Evolutionary conservation across 2,888 invertebrate genomes (phyloP).

Genomic region (Macropis europaea): DNA sequence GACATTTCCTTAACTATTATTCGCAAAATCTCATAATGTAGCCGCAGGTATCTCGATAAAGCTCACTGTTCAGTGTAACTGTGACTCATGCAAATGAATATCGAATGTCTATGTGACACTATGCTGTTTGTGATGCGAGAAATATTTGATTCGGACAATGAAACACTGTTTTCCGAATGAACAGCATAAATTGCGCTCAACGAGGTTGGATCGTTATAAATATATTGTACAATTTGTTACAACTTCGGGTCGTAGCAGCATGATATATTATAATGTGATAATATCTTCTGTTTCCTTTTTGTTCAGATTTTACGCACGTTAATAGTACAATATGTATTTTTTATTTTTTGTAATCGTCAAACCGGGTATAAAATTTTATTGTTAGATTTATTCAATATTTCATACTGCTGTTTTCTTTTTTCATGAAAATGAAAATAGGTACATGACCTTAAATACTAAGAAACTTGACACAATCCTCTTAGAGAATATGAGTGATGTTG

Average conservation of each 20-base stretch:
- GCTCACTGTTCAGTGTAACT: background rate
- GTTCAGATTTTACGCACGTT: background rate
- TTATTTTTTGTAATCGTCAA: background rate
- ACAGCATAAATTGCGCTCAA: slow-evolving; percentile 5
- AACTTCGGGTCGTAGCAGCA: slow-evolving; percentile 19
- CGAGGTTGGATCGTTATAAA: slow-evolving; percentile 26
- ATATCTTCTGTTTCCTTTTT: too few relatives aligned
- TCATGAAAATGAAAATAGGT: slow-evolving; percentile 13
- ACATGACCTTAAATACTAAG: slow-evolving; percentile 27
- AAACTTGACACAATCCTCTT: slow-evolving; percentile 15
- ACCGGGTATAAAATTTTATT: background rate
- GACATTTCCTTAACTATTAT: background rate
- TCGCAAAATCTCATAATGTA: background rate
- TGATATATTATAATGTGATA: slow-evolving; percentile 32
- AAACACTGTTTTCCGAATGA: background rate
- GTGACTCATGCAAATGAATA: slow-evolving; percentile 21
- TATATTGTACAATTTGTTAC: slow-evolving; percentile 26
- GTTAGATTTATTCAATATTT: slow-evolving; percentile 19
- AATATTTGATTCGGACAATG: background rate
- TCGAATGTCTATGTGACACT: background rate
- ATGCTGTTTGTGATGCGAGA: too few relatives aligned
- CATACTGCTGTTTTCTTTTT: slow-evolving; percentile 33
- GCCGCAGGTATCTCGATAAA: slow-evolving; percentile 8
- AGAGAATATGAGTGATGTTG: background rate
- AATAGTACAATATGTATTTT: background rate